Evolutionary conservation across 1,140 invertebrate genomes (phyloP), one percentile per base, ranked within the genome.

Genomic region (Nasonia giraulti): DNA sequence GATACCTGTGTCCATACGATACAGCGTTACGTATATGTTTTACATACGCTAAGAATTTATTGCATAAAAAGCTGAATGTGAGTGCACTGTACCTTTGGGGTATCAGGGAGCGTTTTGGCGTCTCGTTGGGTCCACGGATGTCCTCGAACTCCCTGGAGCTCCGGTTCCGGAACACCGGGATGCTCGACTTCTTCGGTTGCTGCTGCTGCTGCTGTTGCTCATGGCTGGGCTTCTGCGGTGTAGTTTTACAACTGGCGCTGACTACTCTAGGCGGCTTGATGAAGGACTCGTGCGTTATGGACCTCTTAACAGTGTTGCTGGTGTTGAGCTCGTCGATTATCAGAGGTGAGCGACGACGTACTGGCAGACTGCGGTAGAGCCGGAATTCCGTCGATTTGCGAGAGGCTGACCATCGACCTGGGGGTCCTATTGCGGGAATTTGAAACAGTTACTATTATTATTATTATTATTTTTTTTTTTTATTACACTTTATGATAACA

Each of bases 331-430:
- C 80, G 11, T 77, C 80, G 27, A 62, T 62, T 62, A 62, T 83
- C 83, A 87, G 87, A 87, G 88, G 74, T 91, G 89, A 50, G 55
- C 88, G 90, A 80, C 90, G 89, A n/a, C 93, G 89, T 14, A 89
- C 87, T 12, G 95, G 94, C 44, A 95, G 87, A 85, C 94, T 95
- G 75, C 93, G 94, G 88, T 95, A 95, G 2, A 94, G 90, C 27
- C 94, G 91, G 82, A 94, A 90, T 87, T 94, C 94, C 3, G 93
- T 91, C 0, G 94, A 94, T 82, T 93, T 94, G 85, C 94, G 91
- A 12, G 93, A 87, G 31, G 92, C 91, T 20, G 91, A 92, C 94
- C 94, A 95, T 87, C 93, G 92, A 12, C 93, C 92, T 6, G 94
- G 93, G 77, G 94, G 94, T 90, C 93, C 94, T 94, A 87, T 83